Evolutionary conservation across 2,888 invertebrate species (phyloP), one percentile per base, ranked within the genome.

Genomic region (Drymonia ruficornis): DNA sequence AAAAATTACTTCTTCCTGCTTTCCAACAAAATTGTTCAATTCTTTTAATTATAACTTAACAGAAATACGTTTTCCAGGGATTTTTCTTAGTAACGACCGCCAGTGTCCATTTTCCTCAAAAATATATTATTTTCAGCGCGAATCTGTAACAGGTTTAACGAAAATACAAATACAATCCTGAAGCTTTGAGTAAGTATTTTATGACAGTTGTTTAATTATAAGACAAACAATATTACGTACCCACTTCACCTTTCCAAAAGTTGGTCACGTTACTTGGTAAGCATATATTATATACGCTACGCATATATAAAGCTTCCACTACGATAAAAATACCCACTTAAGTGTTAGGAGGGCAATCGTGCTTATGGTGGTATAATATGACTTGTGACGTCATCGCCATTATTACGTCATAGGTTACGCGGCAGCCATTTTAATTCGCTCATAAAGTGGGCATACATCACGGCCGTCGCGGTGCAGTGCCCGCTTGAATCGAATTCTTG

Each of bases 371-470:
- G 0, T 28, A 8, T 28, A n/a, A 45, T 49, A 61, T 70, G 66
- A 64, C 53, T 47, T 57, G 60, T 54, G 61, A 55, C 59, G 52
- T 66, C 60, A 59, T 40, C 19, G 28, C 64, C 61, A 72, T 80
- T 80, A 84, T 82, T 72, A 78, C 74, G 74, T 75, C 82, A 74
- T 84, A 84, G 81, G 74, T 85, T 81, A 83, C 67, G 56, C 50
- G 34, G 59, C 63, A 48, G 76, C 81, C 76, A 79, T 82, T 84
- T 83, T 83, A 84, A 84, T 84, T 84, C 74, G 76, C 73, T 75
- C 76, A 78, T 79, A 83, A 81, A 80, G 80, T 70, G 79, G 67
- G 74, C 78, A 80, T 85, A 74, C 73, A 81, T 84, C 84, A 84
- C 63, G 52, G 45, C 55, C 52, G 70, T 56, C 59, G 58, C 64